Base-by-base conservation (phyloP, 2,113 vertebrate species). In the Menura novaehollandiae region DNA sequence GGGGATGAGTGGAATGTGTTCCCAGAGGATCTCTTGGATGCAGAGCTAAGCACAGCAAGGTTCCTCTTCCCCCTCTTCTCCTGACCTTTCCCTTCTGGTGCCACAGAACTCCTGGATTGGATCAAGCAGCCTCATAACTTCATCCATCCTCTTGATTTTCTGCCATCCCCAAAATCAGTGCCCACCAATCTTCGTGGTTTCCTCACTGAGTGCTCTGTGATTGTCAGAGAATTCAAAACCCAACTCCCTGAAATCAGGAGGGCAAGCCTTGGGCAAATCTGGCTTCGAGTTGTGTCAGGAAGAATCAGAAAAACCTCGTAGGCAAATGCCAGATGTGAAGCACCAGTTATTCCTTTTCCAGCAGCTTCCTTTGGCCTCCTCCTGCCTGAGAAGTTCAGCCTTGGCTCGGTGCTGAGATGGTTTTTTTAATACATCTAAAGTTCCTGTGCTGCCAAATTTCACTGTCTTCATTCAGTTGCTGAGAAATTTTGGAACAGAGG, bases 171-270 rank as follows among this genome's bases (percentile, higher is more conserved):
- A 2, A 16, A n/a, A 16, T 10, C 8, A 6, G 11, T 33, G 10
- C 46, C 3, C 12, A 9, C 18, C 11, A 10, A 13, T 16, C 43
- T 32, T 37, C 12, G 10, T 13, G 52, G 16, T 58, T 77, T 60
- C 46, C 52, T 53, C 0, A 1, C n/a, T 13, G 22, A n/a, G n/a
- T n/a, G n/a, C n/a, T n/a, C n/a, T n/a, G n/a, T 15, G 49, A 3
- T 9, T 16, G 20, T 37, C 44, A 43, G 39, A 5, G 15, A 16
- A 37, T 62, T 21, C 26, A 77, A 51, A 46, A 9, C 19, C 20
- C 47, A 6, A 1, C 28, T 51, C 27, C 15, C 14, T 0, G 6
- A 44, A 55, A 67, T n/a, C 23, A 8, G 35, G 35, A 7, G 23
- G 39, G 39, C 41, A 44, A 23, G 53, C 56, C 66, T 28, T 18